Base-by-base conservation (phyloP, 2,888 invertebrate species). In the Augochlorella aurata region DNA sequence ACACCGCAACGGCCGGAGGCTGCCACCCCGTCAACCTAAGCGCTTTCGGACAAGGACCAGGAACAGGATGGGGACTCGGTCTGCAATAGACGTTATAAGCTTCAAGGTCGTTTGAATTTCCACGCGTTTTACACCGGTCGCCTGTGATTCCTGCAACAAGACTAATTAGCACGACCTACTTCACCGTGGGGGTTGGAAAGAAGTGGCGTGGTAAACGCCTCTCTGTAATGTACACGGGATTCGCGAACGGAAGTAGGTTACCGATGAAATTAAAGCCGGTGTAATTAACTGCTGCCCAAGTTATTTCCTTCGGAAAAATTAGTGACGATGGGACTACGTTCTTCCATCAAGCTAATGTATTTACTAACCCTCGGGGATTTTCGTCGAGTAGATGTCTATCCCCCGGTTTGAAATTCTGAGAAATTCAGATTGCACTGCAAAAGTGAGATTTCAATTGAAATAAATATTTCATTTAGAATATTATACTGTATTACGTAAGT, bases 41-140 rank as follows among this genome's bases (percentile, higher is more conserved):
- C 71, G 63, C 44, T 76, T 84, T 84, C 68, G 63, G 77, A 75
- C 75, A 65, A 61, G 77, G 63, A 66, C 72, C 72, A 69, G 65
- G 68, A 82, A 61, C 75, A 29, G 75, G 74, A 75, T 47, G 71
- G 63, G 65, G 76, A 21, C 29, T 16, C 29, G 63, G 29, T 52
- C 45, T 29, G 44, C 61, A 49, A 81, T 76, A 45, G 58, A 65
- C 63, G 67, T 54, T 63, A 74, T 61, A 70, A 70, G 72, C 63
- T 68, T 45, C 66, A 82, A 81, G 74, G 72, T 70, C 81, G 63
- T 82, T 66, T 44, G 45, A 68, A 73, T 73, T 69, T 74, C 50
- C 69, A 18, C 44, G 5, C 18, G 14, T 58, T 68, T 50, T 44
- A 49, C 47, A 29, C 50, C 50, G 12, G 18, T 24, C 7, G 24